A percentile compares a stretch with the other conserved stretches of the same genome.
Conservation (phyloP, 2,888 invertebrate genomes). For the Mechanitis messenoides region DNA sequence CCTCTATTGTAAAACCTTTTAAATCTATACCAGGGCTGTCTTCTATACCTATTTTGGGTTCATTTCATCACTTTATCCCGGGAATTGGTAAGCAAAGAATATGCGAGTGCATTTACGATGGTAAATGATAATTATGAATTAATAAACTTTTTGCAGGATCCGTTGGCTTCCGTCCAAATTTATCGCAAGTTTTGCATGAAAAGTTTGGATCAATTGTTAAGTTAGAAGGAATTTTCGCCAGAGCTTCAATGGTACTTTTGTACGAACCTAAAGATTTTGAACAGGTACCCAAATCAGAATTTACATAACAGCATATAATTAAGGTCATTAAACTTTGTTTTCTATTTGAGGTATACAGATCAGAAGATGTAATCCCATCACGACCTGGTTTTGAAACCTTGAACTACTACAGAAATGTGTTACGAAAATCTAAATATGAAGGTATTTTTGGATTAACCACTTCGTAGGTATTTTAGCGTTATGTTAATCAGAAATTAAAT, state of each 20-base stretch:
- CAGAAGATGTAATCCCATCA: constrained; percentile 59
- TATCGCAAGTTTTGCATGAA: constrained; percentile 41
- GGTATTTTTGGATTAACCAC: constrained; percentile 58
- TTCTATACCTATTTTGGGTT: constrained; percentile 55
- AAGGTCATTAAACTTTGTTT: background rate
- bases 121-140: background rate
- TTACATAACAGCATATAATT: background rate
- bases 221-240: constrained; percentile 49
- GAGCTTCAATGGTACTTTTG: constrained; percentile 51
- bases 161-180: constrained; percentile 46
- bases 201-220: constrained; percentile 57
- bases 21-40: constrained; percentile 56
- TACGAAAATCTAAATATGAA: constrained; percentile 48
- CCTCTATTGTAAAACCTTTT: constrained; percentile 43
- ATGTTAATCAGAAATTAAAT: constrained; percentile 2
- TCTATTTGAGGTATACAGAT: constrained; percentile 52
- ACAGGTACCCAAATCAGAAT: constrained; percentile 37
- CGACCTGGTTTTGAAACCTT: constrained; percentile 60
- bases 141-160: constrained; percentile 38
- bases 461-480: constrained; percentile 47
- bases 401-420: constrained; percentile 53
- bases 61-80: constrained; percentile 56
- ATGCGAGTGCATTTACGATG: background rate
- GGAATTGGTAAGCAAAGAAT: constrained; percentile 44
- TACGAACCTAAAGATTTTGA: constrained; percentile 56